Percentiles rank a stretch among this genome's conserved stretches.
These are phyloP conservation scores for Eulimnadia texana DNA, from an alignment of 1,140 invertebrate genomes.

Conservation along the genomic window DNA sequence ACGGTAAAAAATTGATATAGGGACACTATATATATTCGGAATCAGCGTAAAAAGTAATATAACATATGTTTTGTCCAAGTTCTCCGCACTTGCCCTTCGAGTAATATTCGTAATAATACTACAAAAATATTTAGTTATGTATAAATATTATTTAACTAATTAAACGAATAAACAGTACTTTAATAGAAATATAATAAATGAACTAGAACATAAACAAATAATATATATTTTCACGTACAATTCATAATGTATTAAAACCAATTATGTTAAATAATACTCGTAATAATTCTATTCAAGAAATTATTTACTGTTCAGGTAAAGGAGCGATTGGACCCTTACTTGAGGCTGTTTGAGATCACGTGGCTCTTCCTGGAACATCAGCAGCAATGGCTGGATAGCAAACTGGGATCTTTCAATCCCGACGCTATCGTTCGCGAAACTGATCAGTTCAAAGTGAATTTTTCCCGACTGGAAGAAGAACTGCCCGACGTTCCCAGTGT, in stretches of 20 bases:
- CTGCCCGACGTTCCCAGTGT: slow-evolving; percentile 4
- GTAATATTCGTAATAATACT: no score
- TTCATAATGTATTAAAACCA: background rate
- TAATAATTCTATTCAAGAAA: slow-evolving; percentile 20
- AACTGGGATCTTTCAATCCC: slow-evolving; percentile 69
- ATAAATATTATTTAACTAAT: no score
- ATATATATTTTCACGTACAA: background rate
- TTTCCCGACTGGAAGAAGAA: slow-evolving; percentile 27
- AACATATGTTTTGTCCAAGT: no score
- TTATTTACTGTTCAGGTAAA: slow-evolving; percentile 3
- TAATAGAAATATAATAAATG: no score
- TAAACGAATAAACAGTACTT: no score
- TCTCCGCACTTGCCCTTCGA: no score
- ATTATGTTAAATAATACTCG: no score
- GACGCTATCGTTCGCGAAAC: slow-evolving; percentile 63
- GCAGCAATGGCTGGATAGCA: slow-evolving; percentile 65
- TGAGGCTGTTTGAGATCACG: slow-evolving; percentile 74
- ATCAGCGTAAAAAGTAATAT: no score
- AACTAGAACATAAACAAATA: no score
- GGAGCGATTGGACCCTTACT: slow-evolving; percentile 44
- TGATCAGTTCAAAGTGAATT: slow-evolving; percentile 76
- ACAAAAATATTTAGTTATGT: no score
- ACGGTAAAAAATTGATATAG: no score
- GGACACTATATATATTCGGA: no score
- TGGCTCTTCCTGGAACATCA: slow-evolving; percentile 71